Conservation (phyloP, 37 sponge, comb jelly and placozoan genomes). For the Lycopodina hypogea region DNA sequence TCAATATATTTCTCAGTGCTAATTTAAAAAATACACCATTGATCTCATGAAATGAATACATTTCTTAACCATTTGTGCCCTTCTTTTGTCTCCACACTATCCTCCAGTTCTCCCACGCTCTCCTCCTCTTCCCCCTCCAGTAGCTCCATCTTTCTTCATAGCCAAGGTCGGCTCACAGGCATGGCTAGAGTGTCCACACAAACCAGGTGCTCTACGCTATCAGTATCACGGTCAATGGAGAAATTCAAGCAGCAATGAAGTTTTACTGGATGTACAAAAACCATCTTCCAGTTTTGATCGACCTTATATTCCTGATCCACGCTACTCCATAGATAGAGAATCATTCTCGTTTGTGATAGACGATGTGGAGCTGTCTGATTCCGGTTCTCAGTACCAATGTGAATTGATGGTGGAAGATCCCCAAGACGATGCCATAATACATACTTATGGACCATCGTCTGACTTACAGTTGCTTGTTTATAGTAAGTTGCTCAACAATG, state of each 20-base stretch:
- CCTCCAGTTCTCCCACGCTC: not conserved
- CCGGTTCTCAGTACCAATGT: slow-evolving; percentile 3
- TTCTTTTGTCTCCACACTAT: not conserved
- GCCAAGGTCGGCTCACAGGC: slow-evolving; percentile 8
- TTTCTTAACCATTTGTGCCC: no score
- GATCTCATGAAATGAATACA: no score
- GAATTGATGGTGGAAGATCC: slow-evolving; percentile 1
- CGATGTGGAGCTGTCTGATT: slow-evolving; percentile 12
- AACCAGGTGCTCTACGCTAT: not conserved
- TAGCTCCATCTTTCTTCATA: not conserved
- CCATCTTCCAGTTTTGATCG: not conserved
- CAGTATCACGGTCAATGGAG: not conserved
- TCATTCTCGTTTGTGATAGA: not conserved
- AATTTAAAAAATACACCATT: no score
- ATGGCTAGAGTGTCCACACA: not conserved
- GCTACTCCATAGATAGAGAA: not conserved
- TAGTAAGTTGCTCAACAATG: not conserved
- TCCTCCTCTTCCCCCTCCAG: not conserved
- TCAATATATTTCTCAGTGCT: no score
- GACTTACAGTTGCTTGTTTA: not conserved
- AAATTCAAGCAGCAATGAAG: not conserved
- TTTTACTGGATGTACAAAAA: not conserved
- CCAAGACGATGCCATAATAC: not conserved
- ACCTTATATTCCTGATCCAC: not conserved
- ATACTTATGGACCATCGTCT: not conserved